A percentile compares a stretch with the other conserved stretches of the same genome.
Evolutionary conservation across 2,113 vertebrate genomes (phyloP).

Genomic region (Salvelinus namaycush): DNA sequence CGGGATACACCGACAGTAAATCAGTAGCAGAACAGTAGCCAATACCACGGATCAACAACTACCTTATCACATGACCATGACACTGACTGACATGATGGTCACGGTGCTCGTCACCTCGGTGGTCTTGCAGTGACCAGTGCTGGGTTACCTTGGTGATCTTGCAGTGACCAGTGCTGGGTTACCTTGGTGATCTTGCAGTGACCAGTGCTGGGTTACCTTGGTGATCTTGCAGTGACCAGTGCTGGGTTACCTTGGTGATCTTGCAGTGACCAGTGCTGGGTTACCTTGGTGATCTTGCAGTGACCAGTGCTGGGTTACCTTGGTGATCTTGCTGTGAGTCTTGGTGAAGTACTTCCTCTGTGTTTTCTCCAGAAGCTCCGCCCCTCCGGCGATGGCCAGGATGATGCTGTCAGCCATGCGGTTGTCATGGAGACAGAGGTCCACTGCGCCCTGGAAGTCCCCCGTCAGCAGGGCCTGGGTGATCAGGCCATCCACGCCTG

Average conservation of each 20-base stretch:
- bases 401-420: constrained; percentile 96
- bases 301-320: not conserved
- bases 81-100: no score
- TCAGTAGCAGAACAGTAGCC: not conserved
- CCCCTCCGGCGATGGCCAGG: constrained; percentile 90
- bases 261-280: no score
- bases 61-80: not conserved
- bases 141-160: constrained; percentile 77
- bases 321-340: constrained; percentile 87
- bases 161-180: constrained; percentile 63
- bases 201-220: not conserved
- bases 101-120: constrained; percentile 71
- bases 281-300: constrained; percentile 71
- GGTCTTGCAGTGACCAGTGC: not conserved
- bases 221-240: constrained; percentile 84
- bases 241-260: no score
- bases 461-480: constrained; percentile 92
- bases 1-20: not conserved
- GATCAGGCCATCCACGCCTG: constrained; percentile 94
- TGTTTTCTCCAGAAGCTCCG: constrained; percentile 86
- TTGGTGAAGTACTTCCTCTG: constrained; percentile 92
- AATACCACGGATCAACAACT: not conserved
- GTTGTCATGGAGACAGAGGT: constrained; percentile 86
- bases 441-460: constrained; percentile 89
- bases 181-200: constrained; percentile 71